Conservation (phyloP, 2,888 invertebrate species). For the Lomographa bimaculata region DNA sequence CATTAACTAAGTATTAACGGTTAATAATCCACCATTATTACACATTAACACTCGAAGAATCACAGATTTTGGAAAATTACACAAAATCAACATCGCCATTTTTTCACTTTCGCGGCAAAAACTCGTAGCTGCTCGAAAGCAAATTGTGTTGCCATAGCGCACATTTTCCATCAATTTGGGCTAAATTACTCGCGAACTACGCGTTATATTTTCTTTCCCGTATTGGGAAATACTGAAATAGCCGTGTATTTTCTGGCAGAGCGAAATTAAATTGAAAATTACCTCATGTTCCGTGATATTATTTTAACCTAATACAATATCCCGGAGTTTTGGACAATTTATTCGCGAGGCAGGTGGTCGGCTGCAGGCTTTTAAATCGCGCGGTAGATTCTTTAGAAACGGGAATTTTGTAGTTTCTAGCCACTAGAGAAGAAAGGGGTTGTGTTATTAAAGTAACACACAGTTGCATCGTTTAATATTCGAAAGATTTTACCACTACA, state of each 20-base stretch:
- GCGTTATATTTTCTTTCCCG: constrained; percentile 27
- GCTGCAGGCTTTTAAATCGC: constrained; percentile 29
- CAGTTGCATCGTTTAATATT: too few species aligned
- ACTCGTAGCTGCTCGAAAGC: constrained; percentile 1
- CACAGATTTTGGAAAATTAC: too few species aligned
- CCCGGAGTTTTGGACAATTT: constrained; percentile 48
- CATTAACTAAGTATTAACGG: too few species aligned
- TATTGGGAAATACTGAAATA: constrained; percentile 21
- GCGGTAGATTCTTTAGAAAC: constrained; percentile 18
- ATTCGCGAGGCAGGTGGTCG: constrained; percentile 60
- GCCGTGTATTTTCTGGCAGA: constrained; percentile 30
- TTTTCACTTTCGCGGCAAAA: too few species aligned
- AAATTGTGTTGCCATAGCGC: constrained; percentile 15
- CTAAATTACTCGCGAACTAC: constrained; percentile 24
- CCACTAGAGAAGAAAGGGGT: too few species aligned
- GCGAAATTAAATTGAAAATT: constrained; percentile 44
- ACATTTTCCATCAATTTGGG: constrained; percentile 14
- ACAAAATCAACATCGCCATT: too few species aligned
- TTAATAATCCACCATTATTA: too few species aligned
- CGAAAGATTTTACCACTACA: too few species aligned
- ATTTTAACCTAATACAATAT: constrained; percentile 42
- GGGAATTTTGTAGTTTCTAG: constrained; percentile 18
- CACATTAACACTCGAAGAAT: too few species aligned
- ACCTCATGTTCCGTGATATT: constrained; percentile 38
- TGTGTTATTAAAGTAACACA: too few species aligned